These are phyloP conservation scores for Cordilura impudica DNA, from an alignment of 2,888 invertebrate genomes.

Conservation along the genomic window DNA sequence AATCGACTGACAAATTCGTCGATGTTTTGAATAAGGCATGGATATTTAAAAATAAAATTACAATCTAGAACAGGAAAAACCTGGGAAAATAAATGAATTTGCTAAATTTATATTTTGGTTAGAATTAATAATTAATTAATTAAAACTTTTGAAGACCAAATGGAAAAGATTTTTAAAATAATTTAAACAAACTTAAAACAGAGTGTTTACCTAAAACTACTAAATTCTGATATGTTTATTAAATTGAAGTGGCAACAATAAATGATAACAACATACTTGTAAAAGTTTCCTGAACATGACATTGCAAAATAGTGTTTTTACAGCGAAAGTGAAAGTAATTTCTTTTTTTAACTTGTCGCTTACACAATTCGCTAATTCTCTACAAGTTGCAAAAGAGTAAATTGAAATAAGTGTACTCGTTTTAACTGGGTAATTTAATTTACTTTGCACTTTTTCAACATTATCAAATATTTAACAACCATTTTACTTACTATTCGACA, in stretches of 20 bases:
- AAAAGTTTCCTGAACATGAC: constrained; percentile 8
- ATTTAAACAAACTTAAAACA: no score
- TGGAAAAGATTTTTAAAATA: no score
- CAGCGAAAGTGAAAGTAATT: constrained; percentile 48
- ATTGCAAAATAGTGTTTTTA: constrained; percentile 10
- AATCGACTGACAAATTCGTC: no score
- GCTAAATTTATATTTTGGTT: no score
- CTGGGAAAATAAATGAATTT: no score
- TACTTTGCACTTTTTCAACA: not conserved
- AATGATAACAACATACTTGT: not conserved
- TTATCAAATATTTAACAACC: not conserved
- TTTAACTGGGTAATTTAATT: not conserved
- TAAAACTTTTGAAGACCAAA: no score
- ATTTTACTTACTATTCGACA: not conserved
- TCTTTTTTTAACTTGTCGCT: constrained; percentile 17
- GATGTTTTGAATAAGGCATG: no score
- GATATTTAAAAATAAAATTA: no score
- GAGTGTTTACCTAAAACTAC: no score
- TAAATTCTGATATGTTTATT: no score
- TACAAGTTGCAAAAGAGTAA: not conserved
- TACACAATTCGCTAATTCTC: constrained; percentile 28
- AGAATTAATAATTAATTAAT: no score
- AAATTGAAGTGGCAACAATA: not conserved
- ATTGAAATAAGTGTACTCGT: not conserved
- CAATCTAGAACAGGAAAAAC: no score